phyloP scores from a whole-genome alignment of 2,888 invertebrate genomes.

The Scaptomyza flava region DNA sequence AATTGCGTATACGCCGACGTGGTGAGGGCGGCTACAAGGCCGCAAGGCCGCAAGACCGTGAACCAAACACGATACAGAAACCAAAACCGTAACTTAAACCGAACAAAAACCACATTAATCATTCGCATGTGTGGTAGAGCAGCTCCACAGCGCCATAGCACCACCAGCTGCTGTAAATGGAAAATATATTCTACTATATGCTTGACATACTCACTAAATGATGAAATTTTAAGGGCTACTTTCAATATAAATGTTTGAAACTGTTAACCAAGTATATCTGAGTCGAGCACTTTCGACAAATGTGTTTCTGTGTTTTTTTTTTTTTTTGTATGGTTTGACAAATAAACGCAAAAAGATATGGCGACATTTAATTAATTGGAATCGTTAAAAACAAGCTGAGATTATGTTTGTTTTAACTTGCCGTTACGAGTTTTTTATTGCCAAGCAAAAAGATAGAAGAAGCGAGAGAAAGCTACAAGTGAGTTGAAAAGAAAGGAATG shows the following conservation, averaged over 20 bases:
- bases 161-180: constrained; percentile 20
- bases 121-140: constrained; percentile 57
- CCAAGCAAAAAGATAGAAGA: background rate
- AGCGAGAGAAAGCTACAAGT: background rate
- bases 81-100: background rate
- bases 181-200: constrained; percentile 28
- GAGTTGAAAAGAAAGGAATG: constrained; percentile 1
- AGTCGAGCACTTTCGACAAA: background rate
- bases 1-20: constrained; percentile 59
- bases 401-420: constrained; percentile 55
- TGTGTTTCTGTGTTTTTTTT: background rate
- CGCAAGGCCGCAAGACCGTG: constrained; percentile 31
- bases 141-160: background rate
- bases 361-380: constrained; percentile 72
- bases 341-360: constrained; percentile 42
- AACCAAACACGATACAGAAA: constrained; percentile 9
- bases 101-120: constrained; percentile 67
- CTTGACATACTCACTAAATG: constrained; percentile 7
- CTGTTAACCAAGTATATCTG: background rate
- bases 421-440: constrained; percentile 13
- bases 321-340: constrained; percentile 44
- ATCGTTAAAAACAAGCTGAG: constrained; percentile 65
- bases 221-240: background rate
- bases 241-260: background rate
- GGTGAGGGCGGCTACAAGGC: constrained; percentile 23